Evolutionary conservation across 2,888 invertebrate genomes (phyloP), one percentile per base, ranked within the genome.

Genomic region (Lasioglossum villosulum): DNA sequence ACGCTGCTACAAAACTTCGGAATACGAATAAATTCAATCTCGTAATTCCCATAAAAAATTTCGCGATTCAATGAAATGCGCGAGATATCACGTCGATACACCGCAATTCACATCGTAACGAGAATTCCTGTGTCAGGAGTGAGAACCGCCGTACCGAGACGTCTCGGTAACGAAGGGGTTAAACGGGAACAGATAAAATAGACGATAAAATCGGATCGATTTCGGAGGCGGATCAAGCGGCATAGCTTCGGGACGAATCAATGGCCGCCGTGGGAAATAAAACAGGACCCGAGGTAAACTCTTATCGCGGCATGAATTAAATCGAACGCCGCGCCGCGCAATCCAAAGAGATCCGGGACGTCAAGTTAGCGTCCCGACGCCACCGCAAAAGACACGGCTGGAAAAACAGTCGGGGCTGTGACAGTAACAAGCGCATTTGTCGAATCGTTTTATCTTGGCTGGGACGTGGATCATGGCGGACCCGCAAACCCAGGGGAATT

Each of bases 391-490:
- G 37, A 48, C 30, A 19, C 63, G 30, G 37, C 23, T 19, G 56
- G 81, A 30, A 52, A 66, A 72, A 39, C 59, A 52, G 39, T 30
- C 63, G 72, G 78, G 59, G 70, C 23, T 77, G 73, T 75, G 78
- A 72, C 79, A 82, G 84, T 84, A 88, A 88, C 86, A 82, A 80
- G 77, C 74, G 37, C 76, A 74, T 78, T 82, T 80, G 86, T 88
- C 86, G 79, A 78, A 84, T 86, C 80, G 78, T 86, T 86, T 84
- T 86, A 81, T 75, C 84, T 76, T 39, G 39, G 75, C 27, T 10
- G 82, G 74, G 72, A 63, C 70, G 72, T 76, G 73, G 74, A 66
- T 68, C 78, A 39, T 80, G 83, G 63, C 79, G 77, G 72, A 52
- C 23, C 79, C 80, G 86, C 83, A 79, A 27, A 80, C 80, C 88